These are phyloP conservation scores for Euplagia quadripunctaria DNA, from an alignment of 2,888 invertebrate genomes.

Conservation along the genomic window DNA sequence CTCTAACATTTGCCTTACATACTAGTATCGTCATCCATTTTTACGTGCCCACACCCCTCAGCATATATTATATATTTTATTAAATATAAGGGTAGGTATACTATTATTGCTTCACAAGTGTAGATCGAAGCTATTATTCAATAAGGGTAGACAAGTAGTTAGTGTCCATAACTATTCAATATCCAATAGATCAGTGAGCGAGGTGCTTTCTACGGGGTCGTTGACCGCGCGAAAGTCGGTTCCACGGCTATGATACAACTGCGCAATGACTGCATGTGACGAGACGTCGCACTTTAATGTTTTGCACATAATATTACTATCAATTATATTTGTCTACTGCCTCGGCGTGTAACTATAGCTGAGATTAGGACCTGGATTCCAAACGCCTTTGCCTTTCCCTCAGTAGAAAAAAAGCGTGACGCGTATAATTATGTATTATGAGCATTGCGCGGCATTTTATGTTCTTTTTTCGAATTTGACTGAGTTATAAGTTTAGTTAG, in stretches of 20 bases:
- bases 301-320: constrained; percentile 17
- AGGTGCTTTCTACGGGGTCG: constrained; percentile 68
- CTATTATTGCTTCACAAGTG: too few species aligned
- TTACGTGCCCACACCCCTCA: too few species aligned
- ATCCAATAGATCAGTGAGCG: constrained; percentile 43
- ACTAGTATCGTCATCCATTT: too few species aligned
- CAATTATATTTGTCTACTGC: neutral
- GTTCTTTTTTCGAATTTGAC: neutral
- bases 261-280: constrained; percentile 35
- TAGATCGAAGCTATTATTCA: constrained; percentile 26
- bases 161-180: constrained; percentile 43
- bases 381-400: neutral
- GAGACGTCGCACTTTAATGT: constrained; percentile 28
- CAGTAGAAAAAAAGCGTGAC: neutral
- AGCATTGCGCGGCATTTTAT: neutral
- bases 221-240: constrained; percentile 66
- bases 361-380: neutral
- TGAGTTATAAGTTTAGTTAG: neutral
- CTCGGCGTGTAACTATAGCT: neutral
- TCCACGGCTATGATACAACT: constrained; percentile 52
- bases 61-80: too few species aligned
- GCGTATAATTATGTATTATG: neutral
- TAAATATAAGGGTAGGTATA: too few species aligned
- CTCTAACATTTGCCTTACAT: too few species aligned
- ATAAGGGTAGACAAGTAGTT: constrained; percentile 26